These are phyloP conservation scores for Macroglossus sobrinus DNA, from an alignment of 2,113 vertebrate species.

Conservation along the genomic window DNA sequence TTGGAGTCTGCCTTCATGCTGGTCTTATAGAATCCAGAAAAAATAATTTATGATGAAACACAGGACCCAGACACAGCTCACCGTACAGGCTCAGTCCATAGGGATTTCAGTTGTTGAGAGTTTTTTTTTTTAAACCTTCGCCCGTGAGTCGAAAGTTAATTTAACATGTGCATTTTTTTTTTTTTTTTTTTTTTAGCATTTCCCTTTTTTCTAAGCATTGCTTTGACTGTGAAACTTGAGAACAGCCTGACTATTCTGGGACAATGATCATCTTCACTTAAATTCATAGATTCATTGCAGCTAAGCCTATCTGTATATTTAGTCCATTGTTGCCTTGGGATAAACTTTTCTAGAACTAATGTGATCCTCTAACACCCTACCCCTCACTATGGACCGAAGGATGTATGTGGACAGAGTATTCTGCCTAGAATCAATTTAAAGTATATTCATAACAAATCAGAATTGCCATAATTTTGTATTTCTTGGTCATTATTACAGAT, in stretches of 20 bases:
- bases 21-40: neutral
- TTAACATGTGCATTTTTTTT: neutral
- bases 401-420: neutral
- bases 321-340: neutral
- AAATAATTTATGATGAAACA: neutral
- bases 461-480: neutral
- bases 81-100: neutral
- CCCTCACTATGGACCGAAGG: neutral
- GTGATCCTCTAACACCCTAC: neutral
- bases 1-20: neutral
- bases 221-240: neutral
- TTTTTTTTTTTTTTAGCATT: neutral
- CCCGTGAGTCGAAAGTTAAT: neutral
- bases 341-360: neutral
- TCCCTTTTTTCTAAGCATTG: neutral
- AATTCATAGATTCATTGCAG: neutral
- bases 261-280: neutral
- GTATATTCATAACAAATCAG: neutral
- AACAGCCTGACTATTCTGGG: neutral
- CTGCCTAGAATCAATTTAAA: neutral
- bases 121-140: neutral
- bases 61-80: neutral
- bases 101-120: neutral
- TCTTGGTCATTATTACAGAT: slow-evolving; percentile 77
- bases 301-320: neutral